Evolutionary conservation across 1,140 invertebrate genomes (phyloP).

Genomic region (Nephotettix cincticeps): DNA sequence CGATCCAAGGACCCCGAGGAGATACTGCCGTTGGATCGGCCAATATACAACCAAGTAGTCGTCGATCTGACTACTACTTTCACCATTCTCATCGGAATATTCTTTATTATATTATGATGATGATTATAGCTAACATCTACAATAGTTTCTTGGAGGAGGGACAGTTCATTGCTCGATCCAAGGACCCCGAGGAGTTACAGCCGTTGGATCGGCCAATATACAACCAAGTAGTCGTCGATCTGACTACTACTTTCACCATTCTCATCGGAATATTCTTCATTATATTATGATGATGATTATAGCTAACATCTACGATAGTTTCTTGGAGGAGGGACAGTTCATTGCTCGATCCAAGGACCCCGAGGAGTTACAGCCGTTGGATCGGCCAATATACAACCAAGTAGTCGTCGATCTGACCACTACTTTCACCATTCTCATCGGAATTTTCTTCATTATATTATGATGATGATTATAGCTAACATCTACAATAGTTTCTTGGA

Average conservation of each 20-base stretch:
- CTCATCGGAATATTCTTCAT: conserved; percentile 97
- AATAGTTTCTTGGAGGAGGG: conserved; percentile 64
- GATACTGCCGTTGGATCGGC: conserved; percentile 61
- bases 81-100: conserved; percentile 97
- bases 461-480: conserved; percentile 16
- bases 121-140: too few species aligned
- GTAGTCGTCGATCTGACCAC: conserved; percentile 90
- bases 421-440: conserved; percentile 96
- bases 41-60: conserved; percentile 78
- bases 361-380: conserved; percentile 68
- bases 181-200: conserved; percentile 69
- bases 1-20: conserved; percentile 70
- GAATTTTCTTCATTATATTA: too few species aligned
- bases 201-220: conserved; percentile 60
- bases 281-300: too few species aligned
- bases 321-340: conserved; percentile 69
- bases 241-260: conserved; percentile 96
- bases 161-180: conserved; percentile 74
- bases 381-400: conserved; percentile 69
- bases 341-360: conserved; percentile 71
- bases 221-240: conserved; percentile 85
- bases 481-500: conserved; percentile 56
- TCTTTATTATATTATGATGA: too few species aligned
- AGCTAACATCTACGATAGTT: conserved; percentile 50
- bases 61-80: conserved; percentile 94